These are phyloP conservation scores for Tichodroma muraria DNA, from an alignment of 2,113 vertebrate genomes.

Conservation along the genomic window DNA sequence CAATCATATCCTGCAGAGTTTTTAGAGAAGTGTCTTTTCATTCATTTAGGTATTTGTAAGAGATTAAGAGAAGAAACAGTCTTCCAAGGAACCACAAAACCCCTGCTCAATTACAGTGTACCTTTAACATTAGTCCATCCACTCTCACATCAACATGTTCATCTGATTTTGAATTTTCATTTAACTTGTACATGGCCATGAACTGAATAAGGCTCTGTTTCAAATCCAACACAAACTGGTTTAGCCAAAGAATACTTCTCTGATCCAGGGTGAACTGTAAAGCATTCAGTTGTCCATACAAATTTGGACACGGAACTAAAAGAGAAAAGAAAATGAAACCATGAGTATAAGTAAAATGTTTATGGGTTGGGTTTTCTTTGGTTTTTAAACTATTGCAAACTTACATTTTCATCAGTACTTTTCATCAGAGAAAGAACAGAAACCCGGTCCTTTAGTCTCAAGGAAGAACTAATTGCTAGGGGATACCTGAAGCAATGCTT, in stretches of 20 bases:
- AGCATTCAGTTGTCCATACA: slow-evolving; percentile 93
- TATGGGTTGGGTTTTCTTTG: neutral
- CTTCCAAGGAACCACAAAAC: neutral
- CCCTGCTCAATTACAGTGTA: slow-evolving; percentile 28
- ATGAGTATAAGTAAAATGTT: neutral
- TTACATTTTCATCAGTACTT: neutral
- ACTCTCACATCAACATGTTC: slow-evolving; percentile 93
- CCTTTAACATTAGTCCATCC: slow-evolving; percentile 97
- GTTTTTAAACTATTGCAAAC: rapidly evolving
- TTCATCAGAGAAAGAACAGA: neutral
- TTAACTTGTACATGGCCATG: slow-evolving; percentile 95
- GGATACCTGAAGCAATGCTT: neutral
- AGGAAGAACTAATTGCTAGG: neutral
- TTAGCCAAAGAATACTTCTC: slow-evolving; percentile 94
- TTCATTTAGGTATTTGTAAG: neutral
- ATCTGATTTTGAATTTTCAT: slow-evolving; percentile 90
- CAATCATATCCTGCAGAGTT: neutral
- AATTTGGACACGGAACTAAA: slow-evolving; percentile 92
- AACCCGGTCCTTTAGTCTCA: neutral
- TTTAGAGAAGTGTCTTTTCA: neutral
- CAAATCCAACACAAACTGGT: slow-evolving; percentile 94
- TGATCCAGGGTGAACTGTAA: slow-evolving; percentile 93
- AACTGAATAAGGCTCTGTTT: slow-evolving; percentile 95
- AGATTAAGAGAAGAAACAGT: neutral
- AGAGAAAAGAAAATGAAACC: slow-evolving; percentile 30